Percentiles rank a stretch among this genome's conserved stretches.
These are phyloP conservation scores for Subacronicta megacephala DNA, from an alignment of 2,888 invertebrate genomes.

Conservation along the genomic window DNA sequence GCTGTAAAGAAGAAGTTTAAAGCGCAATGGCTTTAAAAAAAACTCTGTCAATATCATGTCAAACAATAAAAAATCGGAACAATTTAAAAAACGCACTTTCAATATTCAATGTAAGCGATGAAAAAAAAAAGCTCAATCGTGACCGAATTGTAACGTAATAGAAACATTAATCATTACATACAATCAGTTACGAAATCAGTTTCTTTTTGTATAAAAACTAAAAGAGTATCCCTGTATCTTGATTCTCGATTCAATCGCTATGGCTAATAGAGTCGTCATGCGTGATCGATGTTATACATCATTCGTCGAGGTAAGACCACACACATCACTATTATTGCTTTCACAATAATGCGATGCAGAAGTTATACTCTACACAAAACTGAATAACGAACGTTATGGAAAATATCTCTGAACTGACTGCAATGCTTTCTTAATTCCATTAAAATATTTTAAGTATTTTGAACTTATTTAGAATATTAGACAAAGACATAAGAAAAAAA, in stretches of 20 bases:
- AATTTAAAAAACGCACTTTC: too few relatives aligned
- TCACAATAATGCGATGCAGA: background rate
- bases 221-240: background rate
- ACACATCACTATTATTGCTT: conserved; percentile 16
- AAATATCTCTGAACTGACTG: too few relatives aligned
- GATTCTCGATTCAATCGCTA: background rate
- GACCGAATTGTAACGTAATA: background rate
- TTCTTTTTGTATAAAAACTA: background rate
- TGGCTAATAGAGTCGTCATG: conserved; percentile 14
- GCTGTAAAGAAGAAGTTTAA: too few relatives aligned
- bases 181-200: background rate
- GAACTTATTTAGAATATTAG: too few relatives aligned
- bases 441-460: too few relatives aligned
- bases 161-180: background rate
- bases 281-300: conserved; percentile 16
- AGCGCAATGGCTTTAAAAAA: too few relatives aligned
- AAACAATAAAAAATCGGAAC: too few relatives aligned
- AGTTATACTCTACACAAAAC: background rate
- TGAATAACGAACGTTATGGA: background rate
- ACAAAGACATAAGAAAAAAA: too few relatives aligned
- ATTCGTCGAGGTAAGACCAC: conserved; percentile 23
- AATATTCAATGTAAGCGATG: too few relatives aligned
- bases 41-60: too few relatives aligned
- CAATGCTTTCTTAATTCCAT: too few relatives aligned
- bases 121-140: conserved; percentile 9